Conservation (phyloP, 2,797 vertebrate species). For the Ataeniobius toweri region DNA sequence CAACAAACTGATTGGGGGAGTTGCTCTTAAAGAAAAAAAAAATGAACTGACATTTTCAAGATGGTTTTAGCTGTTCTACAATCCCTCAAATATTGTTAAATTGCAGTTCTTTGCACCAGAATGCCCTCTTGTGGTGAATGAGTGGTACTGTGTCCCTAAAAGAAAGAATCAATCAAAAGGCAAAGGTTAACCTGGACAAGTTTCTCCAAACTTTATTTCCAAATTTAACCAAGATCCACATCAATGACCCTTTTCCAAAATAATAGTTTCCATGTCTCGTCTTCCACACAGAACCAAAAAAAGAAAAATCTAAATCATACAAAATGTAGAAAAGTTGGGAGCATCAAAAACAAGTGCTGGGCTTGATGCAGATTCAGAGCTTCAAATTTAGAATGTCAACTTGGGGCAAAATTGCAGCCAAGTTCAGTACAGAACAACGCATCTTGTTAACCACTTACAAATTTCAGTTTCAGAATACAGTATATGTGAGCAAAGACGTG, state of each 20-base stretch:
- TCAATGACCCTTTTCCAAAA: constrained; percentile 52
- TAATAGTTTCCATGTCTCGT: constrained; percentile 48
- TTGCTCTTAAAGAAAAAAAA: constrained; percentile 27
- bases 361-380: constrained; percentile 57
- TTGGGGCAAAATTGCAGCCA: constrained; percentile 52
- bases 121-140: constrained; percentile 53
- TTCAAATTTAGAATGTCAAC: constrained; percentile 49
- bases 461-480: constrained; percentile 27
- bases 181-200: neutral
- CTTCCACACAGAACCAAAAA: constrained; percentile 53
- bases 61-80: neutral
- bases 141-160: constrained; percentile 12
- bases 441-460: constrained; percentile 21
- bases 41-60: neutral
- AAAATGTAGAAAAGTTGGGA: constrained; percentile 68
- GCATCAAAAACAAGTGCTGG: constrained; percentile 40
- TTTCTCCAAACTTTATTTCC: constrained; percentile 73
- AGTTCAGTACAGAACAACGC: constrained; percentile 25
- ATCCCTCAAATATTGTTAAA: neutral
- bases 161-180: neutral
- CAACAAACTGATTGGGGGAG: constrained; percentile 57
- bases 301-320: constrained; percentile 44
- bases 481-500: constrained; percentile 63
- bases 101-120: constrained; percentile 10
- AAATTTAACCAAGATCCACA: constrained; percentile 62